Conservation (phyloP, 2,888 invertebrate species). For the Notodonta dromedarius region DNA sequence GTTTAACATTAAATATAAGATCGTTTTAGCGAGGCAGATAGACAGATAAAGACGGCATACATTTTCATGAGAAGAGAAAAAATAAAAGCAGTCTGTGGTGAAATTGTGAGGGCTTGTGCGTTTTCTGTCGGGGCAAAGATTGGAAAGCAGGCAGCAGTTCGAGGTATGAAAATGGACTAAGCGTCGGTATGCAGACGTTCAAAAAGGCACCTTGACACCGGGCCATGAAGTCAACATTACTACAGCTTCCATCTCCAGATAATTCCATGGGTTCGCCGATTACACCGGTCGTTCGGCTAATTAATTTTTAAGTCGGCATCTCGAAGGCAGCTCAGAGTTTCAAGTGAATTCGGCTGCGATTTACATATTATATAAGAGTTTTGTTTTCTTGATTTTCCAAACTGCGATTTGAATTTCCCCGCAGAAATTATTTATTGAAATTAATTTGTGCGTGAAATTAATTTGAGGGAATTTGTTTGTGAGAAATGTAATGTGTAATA, state of each 20-base stretch:
- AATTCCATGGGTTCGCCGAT: conserved; percentile 70
- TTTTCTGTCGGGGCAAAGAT: conserved; percentile 63
- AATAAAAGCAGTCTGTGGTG: conserved; percentile 61
- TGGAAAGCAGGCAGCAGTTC: conserved; percentile 49
- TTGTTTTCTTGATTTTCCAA: conserved; percentile 54
- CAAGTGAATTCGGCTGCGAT: conserved; percentile 72
- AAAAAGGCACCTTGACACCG: conserved; percentile 58
- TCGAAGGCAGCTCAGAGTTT: conserved; percentile 68
- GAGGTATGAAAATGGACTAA: conserved; percentile 52
- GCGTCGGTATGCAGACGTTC: conserved; percentile 40
- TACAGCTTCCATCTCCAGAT: conserved; percentile 54
- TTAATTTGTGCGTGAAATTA: conserved; percentile 42
- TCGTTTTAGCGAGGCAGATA: conserved; percentile 71
- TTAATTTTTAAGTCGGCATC: conserved; percentile 83
- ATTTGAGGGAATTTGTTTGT: not conserved
- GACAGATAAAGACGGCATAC: conserved; percentile 73
- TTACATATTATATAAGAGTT: conserved; percentile 62
- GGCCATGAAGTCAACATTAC: conserved; percentile 59
- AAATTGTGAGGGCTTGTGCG: conserved; percentile 66
- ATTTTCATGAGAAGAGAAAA: conserved; percentile 72
- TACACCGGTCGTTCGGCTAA: conserved; percentile 83
- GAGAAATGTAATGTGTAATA: not conserved
- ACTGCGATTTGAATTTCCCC: conserved; percentile 55
- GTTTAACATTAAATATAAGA: conserved; percentile 75
- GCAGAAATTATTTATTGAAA: conserved; percentile 48